Conservation (phyloP, 2,797 vertebrate species). For the Denticeps clupeoides region DNA sequence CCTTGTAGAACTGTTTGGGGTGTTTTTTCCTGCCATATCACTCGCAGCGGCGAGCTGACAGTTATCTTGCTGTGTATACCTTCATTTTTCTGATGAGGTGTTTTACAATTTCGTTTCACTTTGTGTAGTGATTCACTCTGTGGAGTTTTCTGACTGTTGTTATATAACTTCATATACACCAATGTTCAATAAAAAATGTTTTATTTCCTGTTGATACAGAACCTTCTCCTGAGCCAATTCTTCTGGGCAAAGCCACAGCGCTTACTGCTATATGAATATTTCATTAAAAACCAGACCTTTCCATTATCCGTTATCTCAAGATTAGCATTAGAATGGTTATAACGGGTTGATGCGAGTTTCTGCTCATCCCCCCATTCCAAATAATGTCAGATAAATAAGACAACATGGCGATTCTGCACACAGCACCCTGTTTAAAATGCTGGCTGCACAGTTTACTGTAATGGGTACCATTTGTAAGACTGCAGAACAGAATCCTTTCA, state of each 20-base stretch:
- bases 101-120: constrained; percentile 94
- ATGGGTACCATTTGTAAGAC: too few species aligned
- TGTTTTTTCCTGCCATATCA: constrained; percentile 93
- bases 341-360: too few species aligned
- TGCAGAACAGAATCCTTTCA: too few species aligned
- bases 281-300: not conserved
- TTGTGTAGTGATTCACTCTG: constrained; percentile 98
- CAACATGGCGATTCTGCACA: too few species aligned
- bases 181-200: constrained; percentile 99
- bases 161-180: constrained; percentile 97
- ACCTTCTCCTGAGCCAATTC: constrained; percentile 29
- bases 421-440: too few species aligned
- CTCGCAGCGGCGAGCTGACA: constrained; percentile 75
- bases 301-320: too few species aligned
- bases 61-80: constrained; percentile 94
- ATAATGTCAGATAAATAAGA: too few species aligned
- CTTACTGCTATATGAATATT: not conserved
- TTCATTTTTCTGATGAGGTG: constrained; percentile 97
- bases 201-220: constrained; percentile 98
- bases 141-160: constrained; percentile 98
- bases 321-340: too few species aligned
- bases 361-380: too few species aligned
- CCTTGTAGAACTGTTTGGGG: constrained; percentile 91
- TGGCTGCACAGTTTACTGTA: too few species aligned
- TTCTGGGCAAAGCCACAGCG: constrained; percentile 12